A percentile compares a stretch with the other conserved stretches of the same genome.
These are phyloP conservation scores for Chondrosia reniformis DNA, from an alignment of 37 sponge, comb jelly and placozoan genomes.

Conservation along the genomic window DNA sequence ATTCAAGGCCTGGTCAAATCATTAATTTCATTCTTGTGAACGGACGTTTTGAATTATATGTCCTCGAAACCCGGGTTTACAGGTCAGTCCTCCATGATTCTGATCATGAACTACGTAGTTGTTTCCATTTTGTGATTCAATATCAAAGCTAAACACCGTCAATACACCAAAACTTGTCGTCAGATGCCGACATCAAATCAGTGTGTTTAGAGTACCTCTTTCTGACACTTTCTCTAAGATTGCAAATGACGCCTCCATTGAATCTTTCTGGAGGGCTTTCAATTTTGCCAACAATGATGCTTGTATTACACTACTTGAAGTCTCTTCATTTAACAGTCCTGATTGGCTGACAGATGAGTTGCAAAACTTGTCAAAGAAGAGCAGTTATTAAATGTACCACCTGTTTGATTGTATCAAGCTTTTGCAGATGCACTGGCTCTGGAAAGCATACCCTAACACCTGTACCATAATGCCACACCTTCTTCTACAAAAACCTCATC, in stretches of 20 bases:
- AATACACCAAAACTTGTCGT: neutral
- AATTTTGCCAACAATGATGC: no score
- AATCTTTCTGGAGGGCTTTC: neutral
- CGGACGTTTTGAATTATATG: neutral
- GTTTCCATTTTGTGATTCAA: neutral
- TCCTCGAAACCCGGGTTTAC: conserved; percentile 17
- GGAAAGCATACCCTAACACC: no score
- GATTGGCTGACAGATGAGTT: conserved; percentile 7
- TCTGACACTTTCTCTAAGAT: neutral
- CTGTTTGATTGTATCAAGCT: no score
- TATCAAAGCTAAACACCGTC: neutral
- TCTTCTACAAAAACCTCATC: no score
- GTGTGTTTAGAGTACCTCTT: neutral
- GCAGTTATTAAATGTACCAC: no score
- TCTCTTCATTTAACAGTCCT: neutral
- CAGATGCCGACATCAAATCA: neutral
- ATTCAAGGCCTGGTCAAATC: conserved; percentile 2
- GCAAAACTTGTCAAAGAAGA: conserved; percentile 9
- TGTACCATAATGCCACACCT: no score
- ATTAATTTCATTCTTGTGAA: conserved; percentile 9
- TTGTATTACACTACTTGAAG: neutral
- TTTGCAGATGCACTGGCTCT: no score
- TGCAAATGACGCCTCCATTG: neutral
- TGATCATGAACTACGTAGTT: conserved; percentile 5
- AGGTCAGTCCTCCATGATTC: neutral